phyloP scores from a whole-genome alignment of 2,888 invertebrate genomes.

The Drepana falcataria region DNA sequence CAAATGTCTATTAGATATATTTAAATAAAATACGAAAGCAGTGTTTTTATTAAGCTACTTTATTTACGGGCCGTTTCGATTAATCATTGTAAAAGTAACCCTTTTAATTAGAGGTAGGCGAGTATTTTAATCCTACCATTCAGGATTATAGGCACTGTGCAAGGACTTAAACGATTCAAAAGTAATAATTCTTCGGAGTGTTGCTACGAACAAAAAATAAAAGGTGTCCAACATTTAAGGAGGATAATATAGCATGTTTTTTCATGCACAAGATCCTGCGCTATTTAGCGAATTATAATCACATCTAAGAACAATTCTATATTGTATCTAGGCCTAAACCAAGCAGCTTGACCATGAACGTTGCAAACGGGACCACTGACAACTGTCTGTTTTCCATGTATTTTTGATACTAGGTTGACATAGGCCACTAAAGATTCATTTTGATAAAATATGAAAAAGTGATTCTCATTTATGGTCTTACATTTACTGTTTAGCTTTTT shows the following conservation, averaged over 20 bases:
- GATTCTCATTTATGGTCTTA: too few species aligned
- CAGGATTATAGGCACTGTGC: constrained; percentile 69
- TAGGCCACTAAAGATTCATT: too few species aligned
- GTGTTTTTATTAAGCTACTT: neutral
- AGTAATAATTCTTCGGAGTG: constrained; percentile 74
- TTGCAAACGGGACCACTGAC: too few species aligned
- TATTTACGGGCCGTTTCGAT: constrained; percentile 34
- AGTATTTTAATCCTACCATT: constrained; percentile 66
- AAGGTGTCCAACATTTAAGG: constrained; percentile 37
- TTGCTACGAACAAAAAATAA: constrained; percentile 70
- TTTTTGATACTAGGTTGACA: too few species aligned
- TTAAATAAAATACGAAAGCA: neutral
- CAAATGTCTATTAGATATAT: neutral
- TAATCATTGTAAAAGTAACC: constrained; percentile 70
- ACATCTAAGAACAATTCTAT: too few species aligned
- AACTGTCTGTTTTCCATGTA: too few species aligned
- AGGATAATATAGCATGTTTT: neutral
- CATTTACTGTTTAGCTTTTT: too few species aligned
- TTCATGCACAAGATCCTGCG: too few species aligned
- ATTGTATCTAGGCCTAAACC: too few species aligned
- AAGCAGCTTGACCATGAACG: too few species aligned
- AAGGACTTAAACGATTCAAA: constrained; percentile 78
- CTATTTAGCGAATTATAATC: too few species aligned
- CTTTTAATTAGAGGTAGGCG: constrained; percentile 69
- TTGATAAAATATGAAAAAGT: too few species aligned